phyloP scores from a whole-genome alignment of 92 coral and sea anemone species.

The Ricordea florida region DNA sequence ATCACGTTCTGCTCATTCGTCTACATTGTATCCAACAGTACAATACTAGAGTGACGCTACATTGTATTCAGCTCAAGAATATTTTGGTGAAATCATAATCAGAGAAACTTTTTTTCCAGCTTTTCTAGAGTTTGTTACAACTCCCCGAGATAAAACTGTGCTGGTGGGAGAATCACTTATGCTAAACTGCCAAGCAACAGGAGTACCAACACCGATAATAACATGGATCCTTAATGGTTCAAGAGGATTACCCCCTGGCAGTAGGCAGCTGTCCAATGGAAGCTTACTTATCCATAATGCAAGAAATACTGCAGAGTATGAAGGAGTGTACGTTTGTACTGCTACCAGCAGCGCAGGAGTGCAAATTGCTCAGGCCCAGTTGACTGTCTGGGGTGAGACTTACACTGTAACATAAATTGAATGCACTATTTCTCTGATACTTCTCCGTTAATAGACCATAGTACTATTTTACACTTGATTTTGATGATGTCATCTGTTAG shows the following conservation, averaged over 20 bases:
- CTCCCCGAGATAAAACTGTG: slow-evolving; percentile 2
- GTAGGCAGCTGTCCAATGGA: slow-evolving; percentile 13
- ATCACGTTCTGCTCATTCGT: too few relatives aligned
- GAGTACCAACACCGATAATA: slow-evolving; percentile 35
- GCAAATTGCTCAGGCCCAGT: background rate
- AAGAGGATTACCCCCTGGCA: background rate
- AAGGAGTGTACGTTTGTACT: slow-evolving; percentile 34
- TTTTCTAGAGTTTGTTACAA: slow-evolving; percentile 34
- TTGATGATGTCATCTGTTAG: too few relatives aligned
- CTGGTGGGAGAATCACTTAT: background rate
- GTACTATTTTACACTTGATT: too few relatives aligned
- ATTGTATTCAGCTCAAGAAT: too few relatives aligned
- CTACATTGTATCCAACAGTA: too few relatives aligned
- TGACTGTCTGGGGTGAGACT: slow-evolving; percentile 36
- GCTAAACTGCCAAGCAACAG: slow-evolving; percentile 41
- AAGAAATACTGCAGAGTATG: slow-evolving; percentile 3
- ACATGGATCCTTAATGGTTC: slow-evolving; percentile 21
- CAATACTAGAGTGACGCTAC: too few relatives aligned
- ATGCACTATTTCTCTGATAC: too few relatives aligned
- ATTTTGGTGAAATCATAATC: too few relatives aligned
- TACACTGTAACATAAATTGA: background rate
- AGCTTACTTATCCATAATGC: slow-evolving; percentile 9
- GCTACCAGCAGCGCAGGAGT: slow-evolving; percentile 48
- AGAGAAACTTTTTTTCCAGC: background rate
- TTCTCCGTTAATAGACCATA: too few relatives aligned